These are phyloP conservation scores for Trachelus stipa DNA, from an alignment of 2,888 invertebrate species.

Conservation along the genomic window DNA sequence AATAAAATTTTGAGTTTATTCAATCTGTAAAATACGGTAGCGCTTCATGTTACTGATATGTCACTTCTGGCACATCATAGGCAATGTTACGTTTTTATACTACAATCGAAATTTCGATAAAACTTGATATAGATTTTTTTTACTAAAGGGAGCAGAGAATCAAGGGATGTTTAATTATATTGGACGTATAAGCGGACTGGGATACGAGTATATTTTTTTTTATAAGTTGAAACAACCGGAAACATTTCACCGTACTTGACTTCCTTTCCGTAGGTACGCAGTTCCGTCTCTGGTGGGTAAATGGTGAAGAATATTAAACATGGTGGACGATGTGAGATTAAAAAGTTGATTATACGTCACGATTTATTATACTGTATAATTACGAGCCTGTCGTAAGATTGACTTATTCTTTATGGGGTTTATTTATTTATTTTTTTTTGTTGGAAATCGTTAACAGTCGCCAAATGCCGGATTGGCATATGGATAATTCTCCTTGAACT, in stretches of 20 bases:
- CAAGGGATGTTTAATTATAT: not conserved
- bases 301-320: not conserved
- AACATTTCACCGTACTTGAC: not conserved
- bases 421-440: not conserved
- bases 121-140: too few relatives aligned
- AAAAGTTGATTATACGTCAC: not conserved
- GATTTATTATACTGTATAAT: not conserved
- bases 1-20: not conserved
- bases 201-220: not conserved
- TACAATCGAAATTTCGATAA: too few relatives aligned
- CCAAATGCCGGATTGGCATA: not conserved
- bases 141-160: too few relatives aligned
- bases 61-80: not conserved
- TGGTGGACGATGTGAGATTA: not conserved
- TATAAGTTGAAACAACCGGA: not conserved
- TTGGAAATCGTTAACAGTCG: not conserved
- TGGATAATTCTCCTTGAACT: not conserved
- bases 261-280: not conserved
- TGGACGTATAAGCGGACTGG: not conserved
- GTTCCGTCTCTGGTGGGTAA: not conserved
- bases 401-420: not conserved
- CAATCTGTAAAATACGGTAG: not conserved
- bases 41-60: not conserved
- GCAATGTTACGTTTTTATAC: not conserved
- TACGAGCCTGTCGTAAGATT: not conserved